A percentile compares a stretch with the other conserved stretches of the same genome.
Conservation (phyloP, 2,797 vertebrate species). For the Pangasius djambal region DNA sequence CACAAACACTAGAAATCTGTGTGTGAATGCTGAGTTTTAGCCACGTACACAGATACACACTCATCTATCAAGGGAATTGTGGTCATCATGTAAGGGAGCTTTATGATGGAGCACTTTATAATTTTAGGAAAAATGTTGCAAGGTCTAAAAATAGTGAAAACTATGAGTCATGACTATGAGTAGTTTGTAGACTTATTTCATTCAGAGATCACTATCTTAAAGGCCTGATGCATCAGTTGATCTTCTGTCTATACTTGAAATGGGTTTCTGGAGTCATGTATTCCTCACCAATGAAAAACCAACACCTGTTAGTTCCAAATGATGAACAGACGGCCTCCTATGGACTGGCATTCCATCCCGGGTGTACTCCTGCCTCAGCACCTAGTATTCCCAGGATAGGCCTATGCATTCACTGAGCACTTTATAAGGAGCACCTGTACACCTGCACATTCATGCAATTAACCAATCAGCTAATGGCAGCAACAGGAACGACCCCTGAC, state of each 20-base stretch:
- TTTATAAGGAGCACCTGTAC: too few species aligned
- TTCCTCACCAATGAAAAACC: background rate
- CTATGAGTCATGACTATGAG: slow-evolving; percentile 36
- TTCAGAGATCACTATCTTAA: background rate
- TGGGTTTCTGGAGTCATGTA: background rate
- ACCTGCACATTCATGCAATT: too few species aligned
- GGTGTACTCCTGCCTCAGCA: background rate
- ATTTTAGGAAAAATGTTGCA: slow-evolving; percentile 43
- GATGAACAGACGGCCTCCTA: background rate
- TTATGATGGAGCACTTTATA: slow-evolving; percentile 42
- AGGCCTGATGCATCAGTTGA: background rate
- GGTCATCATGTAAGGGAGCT: slow-evolving; percentile 19
- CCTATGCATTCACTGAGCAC: too few species aligned
- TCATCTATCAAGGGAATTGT: slow-evolving; percentile 39
- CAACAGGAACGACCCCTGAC: too few species aligned
- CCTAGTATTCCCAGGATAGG: background rate
- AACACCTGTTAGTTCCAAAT: background rate
- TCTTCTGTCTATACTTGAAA: background rate
- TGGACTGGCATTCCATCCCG: background rate
- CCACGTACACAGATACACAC: slow-evolving; percentile 41
- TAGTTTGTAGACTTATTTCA: background rate
- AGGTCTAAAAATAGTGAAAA: slow-evolving; percentile 22
- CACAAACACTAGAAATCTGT: background rate
- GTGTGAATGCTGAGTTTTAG: slow-evolving; percentile 29
- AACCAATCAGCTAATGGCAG: too few species aligned